Base-by-base conservation (phyloP, 2,888 invertebrate species). In the Metalampra italica region DNA sequence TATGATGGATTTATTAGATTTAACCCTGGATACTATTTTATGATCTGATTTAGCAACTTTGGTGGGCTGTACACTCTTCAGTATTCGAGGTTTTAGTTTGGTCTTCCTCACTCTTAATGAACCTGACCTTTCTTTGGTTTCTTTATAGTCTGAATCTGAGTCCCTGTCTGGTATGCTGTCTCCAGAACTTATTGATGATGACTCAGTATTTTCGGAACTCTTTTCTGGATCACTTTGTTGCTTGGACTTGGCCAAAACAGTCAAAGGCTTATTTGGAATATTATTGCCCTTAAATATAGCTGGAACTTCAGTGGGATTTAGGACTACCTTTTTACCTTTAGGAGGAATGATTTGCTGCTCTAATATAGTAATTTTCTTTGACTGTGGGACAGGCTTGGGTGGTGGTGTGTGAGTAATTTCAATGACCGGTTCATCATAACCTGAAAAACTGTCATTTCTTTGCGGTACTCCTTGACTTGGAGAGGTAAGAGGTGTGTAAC, bases 401-500 rank as follows among this genome's bases (percentile, higher is more conserved):
- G 82, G 85, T 52, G 84, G 82, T 45, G 78, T 82, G 49, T 85
- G 83, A 47, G 77, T 76, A 49, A 89, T 88, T 66, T 89, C 82
- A 69, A 88, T 81, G 50, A 87, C 72, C 11, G 88, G 82, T 54
- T 90, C 87, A 69, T 84, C 78, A 75, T 76, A 88, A 36, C 68
- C 65, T 47, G 73, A 52, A 54, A 74, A 72, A 53, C 59, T 71
- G 29, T 85, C 86, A 69, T 59, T 80, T 49, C 64, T 71, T 55
- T 81, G 80, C 50, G 85, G 77, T 53, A 72, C 43, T 49, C 71
- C 75, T 65, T 91, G 92, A 62, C 91, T 91, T 30, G 94, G 92
- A 49, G 94, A 93, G 32, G 91, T 93, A 36, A 92, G 90, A 42
- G 93, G 91, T 41, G 95, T 95, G 60, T 96, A 96, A 69, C 95